Evolutionary conservation across 2,888 invertebrate species (phyloP), one percentile per base, ranked within the genome.

Genomic region (Ormyrus rosae): DNA sequence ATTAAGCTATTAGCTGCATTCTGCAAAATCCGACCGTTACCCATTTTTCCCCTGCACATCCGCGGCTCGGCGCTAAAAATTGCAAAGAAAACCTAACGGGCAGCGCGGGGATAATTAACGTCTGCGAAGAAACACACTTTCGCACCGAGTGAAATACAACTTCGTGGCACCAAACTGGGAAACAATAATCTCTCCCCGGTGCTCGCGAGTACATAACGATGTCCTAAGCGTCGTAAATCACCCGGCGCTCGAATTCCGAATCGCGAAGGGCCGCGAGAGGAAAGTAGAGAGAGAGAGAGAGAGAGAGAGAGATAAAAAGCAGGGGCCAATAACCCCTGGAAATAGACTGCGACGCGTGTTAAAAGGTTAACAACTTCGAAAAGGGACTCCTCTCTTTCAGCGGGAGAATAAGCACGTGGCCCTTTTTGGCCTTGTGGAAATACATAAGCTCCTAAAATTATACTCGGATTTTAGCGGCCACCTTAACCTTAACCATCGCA

Each of bases 311-410:
- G 63, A 55, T 72, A 61, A 13, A 10, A 48, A 46, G 55, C 51
- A 9, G 56, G 51, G 19, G 53, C 19, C 50, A 50, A 34, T 48
- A 68, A 70, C 64, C 69, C 73, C 64, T 78, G 70, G 78, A 71
- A 78, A 75, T 70, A 67, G 71, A 75, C 56, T 78, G 70, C 55
- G 34, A 78, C 19, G 34, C 34, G 77, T 70, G 77, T 74, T 70
- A 78, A 81, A 78, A 81, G 78, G 78, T 78, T 81, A 81, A 81
- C 81, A 70, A 61, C 69, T 80, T 64, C 64, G 50, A 34, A 34
- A 56, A 50, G 50, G 55, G 51, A n/a, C 19, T 34, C 51, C 19
- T 34, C 51, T 34, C 34, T 3, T 34, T 34, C 60, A 34, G 19
- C 34, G 34, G 46, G 65, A 50, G 64, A 46, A 60, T 67, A 56